These are phyloP conservation scores for Macrobrachium rosenbergii DNA, from an alignment of 1,140 invertebrate genomes.

Conservation along the genomic window DNA sequence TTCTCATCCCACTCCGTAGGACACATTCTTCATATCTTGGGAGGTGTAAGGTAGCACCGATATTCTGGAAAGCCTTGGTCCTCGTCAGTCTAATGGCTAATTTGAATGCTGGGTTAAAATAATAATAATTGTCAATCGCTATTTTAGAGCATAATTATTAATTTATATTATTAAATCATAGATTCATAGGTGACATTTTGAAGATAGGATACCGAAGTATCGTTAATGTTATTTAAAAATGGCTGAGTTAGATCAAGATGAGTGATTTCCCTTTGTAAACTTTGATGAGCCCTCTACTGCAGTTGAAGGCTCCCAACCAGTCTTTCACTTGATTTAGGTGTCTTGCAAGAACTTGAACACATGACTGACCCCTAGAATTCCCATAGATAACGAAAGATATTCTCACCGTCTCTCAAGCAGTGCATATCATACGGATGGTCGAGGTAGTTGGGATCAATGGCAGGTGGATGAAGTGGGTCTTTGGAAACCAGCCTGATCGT, in stretches of 20 bases:
- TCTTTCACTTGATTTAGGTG: background rate
- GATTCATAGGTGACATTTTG: constrained; percentile 2
- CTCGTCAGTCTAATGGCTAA: constrained; percentile 74
- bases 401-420: constrained; percentile 76
- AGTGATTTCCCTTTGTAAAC: background rate
- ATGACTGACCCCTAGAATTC: background rate
- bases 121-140: background rate
- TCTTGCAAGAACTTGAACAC: background rate
- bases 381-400: background rate
- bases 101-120: constrained; percentile 73
- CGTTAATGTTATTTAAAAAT: background rate
- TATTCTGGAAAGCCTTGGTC: constrained; percentile 74
- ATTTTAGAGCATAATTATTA: background rate
- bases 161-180: constrained; percentile 23
- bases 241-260: background rate
- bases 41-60: constrained; percentile 77
- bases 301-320: too few relatives aligned
- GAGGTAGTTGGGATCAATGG: constrained; percentile 84
- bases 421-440: constrained; percentile 74
- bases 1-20: constrained; percentile 68
- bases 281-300: too few relatives aligned
- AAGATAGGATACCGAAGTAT: background rate
- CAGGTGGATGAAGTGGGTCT: constrained; percentile 75
- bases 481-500: constrained; percentile 74
- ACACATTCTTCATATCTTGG: constrained; percentile 72